These are phyloP conservation scores for Gymnobelideus leadbeateri DNA, from an alignment of 2,113 vertebrate genomes.

Conservation along the genomic window DNA sequence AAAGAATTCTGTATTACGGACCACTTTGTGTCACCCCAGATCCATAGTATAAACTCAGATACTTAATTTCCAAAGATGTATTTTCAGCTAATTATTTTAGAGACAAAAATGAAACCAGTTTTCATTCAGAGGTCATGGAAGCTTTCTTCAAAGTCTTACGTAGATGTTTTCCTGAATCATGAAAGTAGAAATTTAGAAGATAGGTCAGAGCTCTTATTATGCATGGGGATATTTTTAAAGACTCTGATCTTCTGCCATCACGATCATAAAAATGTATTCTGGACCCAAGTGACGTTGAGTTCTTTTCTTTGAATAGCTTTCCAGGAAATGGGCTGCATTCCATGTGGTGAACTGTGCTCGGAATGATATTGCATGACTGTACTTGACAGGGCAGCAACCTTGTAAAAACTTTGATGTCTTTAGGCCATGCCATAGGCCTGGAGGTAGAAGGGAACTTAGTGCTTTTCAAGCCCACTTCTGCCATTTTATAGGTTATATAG, in stretches of 20 bases:
- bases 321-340: not conserved
- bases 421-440: not conserved
- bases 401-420: not conserved
- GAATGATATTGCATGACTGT: not conserved
- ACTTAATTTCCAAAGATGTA: slow-evolving; percentile 75
- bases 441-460: not conserved
- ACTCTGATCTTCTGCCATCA: not conserved
- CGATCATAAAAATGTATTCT: not conserved
- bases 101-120: slow-evolving; percentile 50
- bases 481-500: not conserved
- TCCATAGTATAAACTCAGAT: slow-evolving; percentile 74
- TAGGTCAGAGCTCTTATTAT: not conserved
- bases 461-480: not conserved
- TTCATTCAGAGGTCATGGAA: not conserved
- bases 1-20: slow-evolving; percentile 75
- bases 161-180: not conserved
- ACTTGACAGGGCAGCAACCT: not conserved
- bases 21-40: slow-evolving; percentile 65
- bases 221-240: not conserved
- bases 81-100: slow-evolving; percentile 51
- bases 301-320: not conserved
- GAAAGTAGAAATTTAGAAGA: not conserved
- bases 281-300: not conserved
- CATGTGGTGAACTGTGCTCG: not conserved
- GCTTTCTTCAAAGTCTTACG: not conserved